These are phyloP conservation scores for Cygnus olor DNA, from an alignment of 2,797 vertebrate species.

Conservation along the genomic window DNA sequence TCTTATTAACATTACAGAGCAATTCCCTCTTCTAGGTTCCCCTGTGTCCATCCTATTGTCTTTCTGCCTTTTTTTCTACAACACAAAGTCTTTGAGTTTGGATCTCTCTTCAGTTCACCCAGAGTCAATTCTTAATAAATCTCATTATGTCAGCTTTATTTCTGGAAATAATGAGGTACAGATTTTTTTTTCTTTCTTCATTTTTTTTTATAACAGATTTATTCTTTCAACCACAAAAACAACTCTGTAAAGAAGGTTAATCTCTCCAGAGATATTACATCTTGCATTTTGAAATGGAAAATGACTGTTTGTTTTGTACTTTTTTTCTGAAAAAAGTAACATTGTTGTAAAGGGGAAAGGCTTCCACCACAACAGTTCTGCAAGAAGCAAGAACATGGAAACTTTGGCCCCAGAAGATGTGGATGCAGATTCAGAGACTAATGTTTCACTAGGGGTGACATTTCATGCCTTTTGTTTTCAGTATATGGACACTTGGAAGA, in stretches of 20 bases:
- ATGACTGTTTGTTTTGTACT: not conserved
- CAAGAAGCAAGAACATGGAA: constrained; percentile 44
- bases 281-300: constrained; percentile 15
- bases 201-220: constrained; percentile 40
- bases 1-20: not conserved
- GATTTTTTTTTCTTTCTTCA: not conserved
- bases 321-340: not conserved
- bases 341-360: not conserved
- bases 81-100: not conserved
- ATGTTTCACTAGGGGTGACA: not conserved
- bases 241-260: constrained; percentile 28
- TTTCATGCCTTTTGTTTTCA: constrained; percentile 5
- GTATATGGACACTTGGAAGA: not conserved
- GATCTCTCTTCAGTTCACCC: not conserved
- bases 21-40: not conserved
- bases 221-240: constrained; percentile 29
- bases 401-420: constrained; percentile 21
- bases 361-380: constrained; percentile 23
- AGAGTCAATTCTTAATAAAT: not conserved
- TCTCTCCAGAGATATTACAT: constrained; percentile 26
- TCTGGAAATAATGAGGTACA: constrained; percentile 41
- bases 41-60: constrained; percentile 32
- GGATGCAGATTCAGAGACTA: constrained; percentile 31
- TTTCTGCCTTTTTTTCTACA: not conserved
- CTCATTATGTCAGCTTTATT: constrained; percentile 12